Percentiles rank a stretch among this genome's conserved stretches.
Conservation (phyloP, 2,797 vertebrate genomes). For the Mormyrus proboscirostris region DNA sequence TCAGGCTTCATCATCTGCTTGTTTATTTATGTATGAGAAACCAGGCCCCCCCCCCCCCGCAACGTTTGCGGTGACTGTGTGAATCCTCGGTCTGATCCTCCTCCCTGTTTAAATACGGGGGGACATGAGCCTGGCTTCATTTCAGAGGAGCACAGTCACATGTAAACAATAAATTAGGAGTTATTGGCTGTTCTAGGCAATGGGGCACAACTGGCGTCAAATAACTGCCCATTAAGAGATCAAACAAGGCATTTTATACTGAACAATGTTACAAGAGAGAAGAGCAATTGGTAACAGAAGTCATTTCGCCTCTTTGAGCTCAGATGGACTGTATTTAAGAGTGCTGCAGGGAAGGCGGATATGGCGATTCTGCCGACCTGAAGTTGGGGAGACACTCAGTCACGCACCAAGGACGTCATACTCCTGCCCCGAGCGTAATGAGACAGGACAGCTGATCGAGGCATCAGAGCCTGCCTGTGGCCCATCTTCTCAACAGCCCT, state of each 20-base stretch:
- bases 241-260: not conserved
- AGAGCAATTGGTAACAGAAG: not conserved
- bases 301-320: not conserved
- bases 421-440: not conserved
- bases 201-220: not conserved
- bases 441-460: not conserved
- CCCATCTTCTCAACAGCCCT: not conserved
- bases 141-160: not conserved
- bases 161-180: not conserved
- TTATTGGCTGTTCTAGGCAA: not conserved
- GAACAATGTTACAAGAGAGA: not conserved
- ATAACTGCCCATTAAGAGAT: not conserved
- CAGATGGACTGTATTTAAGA: not conserved
- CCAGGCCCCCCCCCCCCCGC: not conserved
- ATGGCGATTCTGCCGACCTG: not conserved
- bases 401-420: not conserved
- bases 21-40: not conserved
- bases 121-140: not conserved
- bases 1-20: not conserved
- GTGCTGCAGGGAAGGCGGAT: not conserved
- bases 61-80: not conserved
- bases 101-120: not conserved
- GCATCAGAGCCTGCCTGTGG: not conserved
- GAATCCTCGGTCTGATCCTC: not conserved
- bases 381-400: not conserved